phyloP scores from a whole-genome alignment of 2,888 invertebrate genomes.

The Apotomis betuletana region DNA sequence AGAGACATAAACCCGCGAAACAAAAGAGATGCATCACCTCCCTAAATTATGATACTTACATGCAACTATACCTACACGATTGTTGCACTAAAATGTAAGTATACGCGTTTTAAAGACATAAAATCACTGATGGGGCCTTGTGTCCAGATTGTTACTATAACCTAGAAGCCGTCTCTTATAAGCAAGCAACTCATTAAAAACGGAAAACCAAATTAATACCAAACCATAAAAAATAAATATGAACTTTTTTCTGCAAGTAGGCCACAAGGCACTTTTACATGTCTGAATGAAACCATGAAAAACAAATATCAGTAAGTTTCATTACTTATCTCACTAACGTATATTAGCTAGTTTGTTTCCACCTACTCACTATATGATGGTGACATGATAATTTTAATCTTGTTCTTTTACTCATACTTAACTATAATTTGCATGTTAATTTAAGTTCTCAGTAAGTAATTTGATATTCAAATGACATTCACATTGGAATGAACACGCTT shows the following conservation, averaged over 20 bases:
- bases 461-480: background rate
- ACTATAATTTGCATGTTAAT: background rate
- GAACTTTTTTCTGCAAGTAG: too few relatives aligned
- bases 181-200: too few relatives aligned
- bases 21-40: constrained; percentile 68
- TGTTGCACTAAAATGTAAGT: constrained; percentile 58
- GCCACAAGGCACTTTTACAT: too few relatives aligned
- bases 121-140: background rate
- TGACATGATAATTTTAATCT: too few relatives aligned
- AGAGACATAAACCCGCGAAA: constrained; percentile 60
- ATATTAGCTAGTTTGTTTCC: too few relatives aligned
- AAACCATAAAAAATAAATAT: too few relatives aligned
- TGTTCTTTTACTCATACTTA: background rate
- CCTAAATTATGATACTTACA: constrained; percentile 59
- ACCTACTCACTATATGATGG: too few relatives aligned
- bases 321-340: too few relatives aligned
- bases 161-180: too few relatives aligned
- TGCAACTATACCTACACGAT: constrained; percentile 58
- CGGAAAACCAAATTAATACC: too few relatives aligned
- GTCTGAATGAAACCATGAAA: too few relatives aligned
- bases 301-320: too few relatives aligned
- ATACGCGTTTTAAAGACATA: background rate
- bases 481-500: background rate
- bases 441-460: background rate
- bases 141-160: background rate